Base-by-base conservation (phyloP, 23 tunicate species). In the Phallusia fumigata region DNA sequence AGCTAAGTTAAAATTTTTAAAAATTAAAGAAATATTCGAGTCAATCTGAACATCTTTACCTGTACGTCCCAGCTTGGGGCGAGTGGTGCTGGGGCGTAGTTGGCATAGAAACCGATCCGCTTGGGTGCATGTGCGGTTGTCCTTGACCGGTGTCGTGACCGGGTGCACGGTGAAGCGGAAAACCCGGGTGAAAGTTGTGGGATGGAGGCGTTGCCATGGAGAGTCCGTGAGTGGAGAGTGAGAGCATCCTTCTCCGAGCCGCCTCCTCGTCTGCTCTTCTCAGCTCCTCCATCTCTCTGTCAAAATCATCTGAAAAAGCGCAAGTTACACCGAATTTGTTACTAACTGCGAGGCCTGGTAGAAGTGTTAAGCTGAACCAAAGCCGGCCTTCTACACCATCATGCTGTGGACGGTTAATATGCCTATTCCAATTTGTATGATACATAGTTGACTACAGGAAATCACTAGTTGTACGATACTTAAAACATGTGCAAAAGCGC, bases 231-330 rank as follows among this genome's bases (percentile, higher is more conserved):
- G 87, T 22, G 21, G 90, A 33, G 81, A 94, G 74, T 52, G 94
- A 83, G 76, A 94, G 50, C 94, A 94, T 86, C 65, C 98, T 77
- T 30, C 94, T 58, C 50, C 98, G 69, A 22, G 98, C 88, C 19
- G 94, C 88, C 78, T 89, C 98, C 79, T 94, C 98, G 82, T 94
- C 98, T 30, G 95, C 64, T 79, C 94, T 69, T 78, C 98, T 69
- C 76, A 94, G 75, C 65, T 94, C 98, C 53, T 94, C 98, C 76
- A 94, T 79, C 72, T 94, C 98, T 12, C 98, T 64, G 75, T 94
- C 98, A 19, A 94, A 87, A 44, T 89, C 94, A 79, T 94, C 98
- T 94, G 94, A 44, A 81, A 30, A 36, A 24, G 16, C 8, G 47
- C 5, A 40, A 40, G 47, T 5, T 40, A 40, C 5, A 40, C 47